Evolutionary conservation across 2,888 invertebrate species (phyloP).

Genomic region (Mimachlamys varia): DNA sequence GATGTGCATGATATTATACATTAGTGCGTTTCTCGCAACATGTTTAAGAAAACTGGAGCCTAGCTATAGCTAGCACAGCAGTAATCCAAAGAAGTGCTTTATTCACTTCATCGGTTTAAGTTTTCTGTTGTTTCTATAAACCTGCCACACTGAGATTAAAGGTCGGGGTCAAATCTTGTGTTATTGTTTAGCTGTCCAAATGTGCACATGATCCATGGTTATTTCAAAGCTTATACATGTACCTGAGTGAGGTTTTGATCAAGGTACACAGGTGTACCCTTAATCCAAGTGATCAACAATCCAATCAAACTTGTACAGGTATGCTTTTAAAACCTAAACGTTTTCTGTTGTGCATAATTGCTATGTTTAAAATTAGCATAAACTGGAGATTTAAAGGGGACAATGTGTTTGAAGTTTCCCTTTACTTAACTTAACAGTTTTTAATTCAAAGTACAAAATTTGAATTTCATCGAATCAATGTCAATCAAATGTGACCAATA

Average conservation of each 20-base stretch:
- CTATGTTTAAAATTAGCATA: slow-evolving; percentile 13
- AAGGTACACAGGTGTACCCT: not conserved
- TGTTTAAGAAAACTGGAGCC: slow-evolving; percentile 7
- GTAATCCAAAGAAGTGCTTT: not conserved
- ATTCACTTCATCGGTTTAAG: slow-evolving; percentile 27
- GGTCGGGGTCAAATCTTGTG: not conserved
- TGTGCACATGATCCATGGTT: slow-evolving; percentile 16
- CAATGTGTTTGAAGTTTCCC: not conserved
- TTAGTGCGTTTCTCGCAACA: not conserved
- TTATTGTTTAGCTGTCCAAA: not conserved
- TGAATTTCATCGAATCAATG: not conserved
- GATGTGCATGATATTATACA: not conserved
- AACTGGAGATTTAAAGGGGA: not conserved
- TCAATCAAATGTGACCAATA: not conserved
- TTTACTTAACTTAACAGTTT: not conserved
- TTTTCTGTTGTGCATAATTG: not conserved
- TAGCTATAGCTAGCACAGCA: not conserved
- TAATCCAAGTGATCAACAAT: not conserved
- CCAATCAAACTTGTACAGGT: not conserved
- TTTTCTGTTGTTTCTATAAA: slow-evolving; percentile 22
- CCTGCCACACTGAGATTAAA: not conserved
- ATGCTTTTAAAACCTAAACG: not conserved
- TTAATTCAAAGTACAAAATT: not conserved
- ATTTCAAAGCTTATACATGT: not conserved
- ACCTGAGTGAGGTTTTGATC: not conserved